Evolutionary conservation across 2,888 invertebrate species (phyloP).

Genomic region (Acanthosepion pharaonis): DNA sequence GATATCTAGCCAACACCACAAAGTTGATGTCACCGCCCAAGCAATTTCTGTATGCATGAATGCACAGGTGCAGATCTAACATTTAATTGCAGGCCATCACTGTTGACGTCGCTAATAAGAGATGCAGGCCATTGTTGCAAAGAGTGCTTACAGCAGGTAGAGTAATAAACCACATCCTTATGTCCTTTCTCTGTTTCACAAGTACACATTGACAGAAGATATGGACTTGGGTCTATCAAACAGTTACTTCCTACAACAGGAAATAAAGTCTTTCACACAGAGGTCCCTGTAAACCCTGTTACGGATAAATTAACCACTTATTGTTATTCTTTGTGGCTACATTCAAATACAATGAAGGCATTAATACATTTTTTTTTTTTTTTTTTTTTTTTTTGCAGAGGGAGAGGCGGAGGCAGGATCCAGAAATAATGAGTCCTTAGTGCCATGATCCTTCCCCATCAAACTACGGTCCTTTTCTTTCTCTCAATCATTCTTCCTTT

Average conservation of each 20-base stretch:
- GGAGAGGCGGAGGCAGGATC: background rate
- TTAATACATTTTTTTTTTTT: background rate
- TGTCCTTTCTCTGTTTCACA: background rate
- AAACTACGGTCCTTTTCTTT: background rate
- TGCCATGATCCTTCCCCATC: background rate
- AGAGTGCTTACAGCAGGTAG: background rate
- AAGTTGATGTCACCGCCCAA: background rate
- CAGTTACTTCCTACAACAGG: background rate
- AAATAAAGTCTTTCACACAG: background rate
- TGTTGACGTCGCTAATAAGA: background rate
- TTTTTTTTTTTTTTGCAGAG: background rate
- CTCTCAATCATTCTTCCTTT: no score
- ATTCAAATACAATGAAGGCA: conserved; percentile 8
- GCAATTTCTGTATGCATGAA: background rate
- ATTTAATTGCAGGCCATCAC: background rate
- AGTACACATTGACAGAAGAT: background rate
- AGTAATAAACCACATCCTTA: background rate
- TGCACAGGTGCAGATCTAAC: background rate
- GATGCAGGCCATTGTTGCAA: background rate
- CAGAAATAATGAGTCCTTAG: background rate
- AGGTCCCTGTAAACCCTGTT: background rate
- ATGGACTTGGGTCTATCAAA: background rate
- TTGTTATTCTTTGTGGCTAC: background rate
- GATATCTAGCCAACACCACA: background rate
- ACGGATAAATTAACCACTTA: background rate